These are phyloP conservation scores for Conopomorpha cramerella DNA, from an alignment of 1,140 invertebrate genomes.

Conservation along the genomic window DNA sequence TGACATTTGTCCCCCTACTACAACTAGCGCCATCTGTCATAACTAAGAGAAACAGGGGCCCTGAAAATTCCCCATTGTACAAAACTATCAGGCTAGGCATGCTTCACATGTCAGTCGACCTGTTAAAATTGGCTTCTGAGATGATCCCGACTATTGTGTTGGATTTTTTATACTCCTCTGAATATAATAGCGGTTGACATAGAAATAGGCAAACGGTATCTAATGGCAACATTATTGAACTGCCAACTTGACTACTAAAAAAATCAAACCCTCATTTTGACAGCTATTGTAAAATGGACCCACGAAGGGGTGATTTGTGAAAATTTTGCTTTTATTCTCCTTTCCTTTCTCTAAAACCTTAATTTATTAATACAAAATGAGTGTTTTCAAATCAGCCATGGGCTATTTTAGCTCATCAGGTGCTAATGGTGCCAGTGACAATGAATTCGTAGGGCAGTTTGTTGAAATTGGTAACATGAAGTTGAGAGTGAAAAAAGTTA, in stretches of 20 bases:
- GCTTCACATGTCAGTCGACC: no score
- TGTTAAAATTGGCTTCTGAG: no score
- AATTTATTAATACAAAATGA: constrained; percentile 71
- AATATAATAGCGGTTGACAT: no score
- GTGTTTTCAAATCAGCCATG: constrained; percentile 87
- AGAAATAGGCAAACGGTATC: no score
- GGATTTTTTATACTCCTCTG: no score
- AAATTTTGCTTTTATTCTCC: constrained; percentile 15
- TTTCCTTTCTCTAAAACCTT: constrained; percentile 8
- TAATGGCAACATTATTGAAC: neutral
- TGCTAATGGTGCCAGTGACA: constrained; percentile 66
- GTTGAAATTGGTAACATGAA: constrained; percentile 89
- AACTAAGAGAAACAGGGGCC: no score
- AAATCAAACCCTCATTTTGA: no score
- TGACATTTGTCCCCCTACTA: no score
- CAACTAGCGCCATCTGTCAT: no score
- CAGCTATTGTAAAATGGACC: constrained; percentile 27
- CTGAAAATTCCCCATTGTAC: no score
- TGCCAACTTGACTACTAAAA: neutral
- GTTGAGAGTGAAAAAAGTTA: constrained; percentile 85
- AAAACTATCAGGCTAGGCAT: no score
- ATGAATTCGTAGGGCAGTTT: constrained; percentile 89
- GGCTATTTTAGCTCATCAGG: constrained; percentile 76
- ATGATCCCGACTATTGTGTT: no score
- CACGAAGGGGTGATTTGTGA: constrained; percentile 18